Evolutionary conservation across 2,888 invertebrate genomes (phyloP), one percentile per base, ranked within the genome.

Genomic region (Ichneumoninae sp.): DNA sequence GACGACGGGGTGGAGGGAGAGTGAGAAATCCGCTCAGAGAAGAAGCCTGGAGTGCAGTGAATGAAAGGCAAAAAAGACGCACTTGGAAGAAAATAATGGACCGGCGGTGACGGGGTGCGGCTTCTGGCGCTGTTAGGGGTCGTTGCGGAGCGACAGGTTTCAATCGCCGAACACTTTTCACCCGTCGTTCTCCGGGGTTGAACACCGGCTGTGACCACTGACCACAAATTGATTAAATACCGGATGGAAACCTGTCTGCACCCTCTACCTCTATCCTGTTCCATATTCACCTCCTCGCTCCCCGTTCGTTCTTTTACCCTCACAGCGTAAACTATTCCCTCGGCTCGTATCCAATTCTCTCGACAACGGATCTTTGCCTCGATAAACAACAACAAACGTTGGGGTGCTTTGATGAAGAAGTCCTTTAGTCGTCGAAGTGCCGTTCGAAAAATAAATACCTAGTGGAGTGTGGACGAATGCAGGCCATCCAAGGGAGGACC

Each of bases 201-300:
- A 44, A 19, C 44, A 79, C 52, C 60, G 50, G 65, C 71, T 80
- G 57, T 44, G 50, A 66, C 83, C 69, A 47, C 57, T 50, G 70
- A 47, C 70, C 80, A 60, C 80, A 72, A 77, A 77, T 83, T 83
- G 75, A 80, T 76, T 83, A 76, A 83, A 83, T 71, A 69, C 80
- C 71, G 66, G 57, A 80, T 69, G 60, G 60, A 30, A 50, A 44
- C 19, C 71, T 66, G 66, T 40, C 72, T 72, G 33, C 33, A 26
- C 47, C n/a, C 60, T 62, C 13, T 36, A 60, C 66, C 26, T 13
- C 62, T 47, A 22, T 65, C 10, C 50, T 47, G 19, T 36, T 36
- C 26, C 26, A n/a, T 19, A 50, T 69, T 54, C 69, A 30, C 1
- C 26, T 16, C 4, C 16, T 4, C 44, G 16, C 16, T 16, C 5